phyloP scores from a whole-genome alignment of 1,140 invertebrate genomes.

The Diabrotica virgifera region DNA sequence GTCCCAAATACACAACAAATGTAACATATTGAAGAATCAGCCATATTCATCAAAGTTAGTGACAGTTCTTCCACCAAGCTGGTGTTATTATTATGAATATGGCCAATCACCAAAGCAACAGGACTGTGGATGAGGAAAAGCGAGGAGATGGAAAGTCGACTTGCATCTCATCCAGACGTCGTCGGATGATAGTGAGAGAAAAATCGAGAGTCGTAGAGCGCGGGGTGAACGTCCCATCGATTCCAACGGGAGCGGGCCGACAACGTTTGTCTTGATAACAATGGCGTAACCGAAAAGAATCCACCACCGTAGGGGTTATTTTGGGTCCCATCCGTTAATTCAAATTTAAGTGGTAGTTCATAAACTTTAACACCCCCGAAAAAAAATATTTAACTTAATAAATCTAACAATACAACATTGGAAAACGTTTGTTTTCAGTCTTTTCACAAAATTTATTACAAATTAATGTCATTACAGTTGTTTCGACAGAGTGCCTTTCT shows the following conservation, averaged over 20 bases:
- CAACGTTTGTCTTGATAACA: slow-evolving; percentile 11
- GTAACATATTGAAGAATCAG: slow-evolving; percentile 24
- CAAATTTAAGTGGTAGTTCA: too few species aligned
- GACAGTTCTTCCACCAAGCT: slow-evolving; percentile 30
- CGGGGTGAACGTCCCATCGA: slow-evolving; percentile 36
- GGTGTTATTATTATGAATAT: slow-evolving; percentile 34
- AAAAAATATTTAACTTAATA: too few species aligned
- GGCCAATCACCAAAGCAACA: slow-evolving; percentile 39
- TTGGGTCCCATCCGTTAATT: too few species aligned
- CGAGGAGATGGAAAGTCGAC: slow-evolving; percentile 23
- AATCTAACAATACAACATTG: too few species aligned
- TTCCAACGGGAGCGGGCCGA: slow-evolving; percentile 21
- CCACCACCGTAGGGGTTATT: too few species aligned
- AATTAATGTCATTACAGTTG: too few species aligned
- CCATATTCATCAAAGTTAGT: slow-evolving; percentile 36
- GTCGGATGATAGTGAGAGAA: slow-evolving; percentile 10
- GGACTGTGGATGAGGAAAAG: slow-evolving; percentile 17
- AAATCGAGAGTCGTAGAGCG: slow-evolving; percentile 4
- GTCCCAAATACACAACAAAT: not conserved
- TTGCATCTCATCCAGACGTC: slow-evolving; percentile 28
- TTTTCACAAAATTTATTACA: too few species aligned
- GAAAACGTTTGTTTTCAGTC: too few species aligned
- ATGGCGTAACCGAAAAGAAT: slow-evolving; percentile 6
- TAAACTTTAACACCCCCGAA: too few species aligned
- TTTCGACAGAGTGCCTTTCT: too few species aligned